These are phyloP conservation scores for Episyrphus balteatus DNA, from an alignment of 1,140 invertebrate genomes.

Conservation along the genomic window DNA sequence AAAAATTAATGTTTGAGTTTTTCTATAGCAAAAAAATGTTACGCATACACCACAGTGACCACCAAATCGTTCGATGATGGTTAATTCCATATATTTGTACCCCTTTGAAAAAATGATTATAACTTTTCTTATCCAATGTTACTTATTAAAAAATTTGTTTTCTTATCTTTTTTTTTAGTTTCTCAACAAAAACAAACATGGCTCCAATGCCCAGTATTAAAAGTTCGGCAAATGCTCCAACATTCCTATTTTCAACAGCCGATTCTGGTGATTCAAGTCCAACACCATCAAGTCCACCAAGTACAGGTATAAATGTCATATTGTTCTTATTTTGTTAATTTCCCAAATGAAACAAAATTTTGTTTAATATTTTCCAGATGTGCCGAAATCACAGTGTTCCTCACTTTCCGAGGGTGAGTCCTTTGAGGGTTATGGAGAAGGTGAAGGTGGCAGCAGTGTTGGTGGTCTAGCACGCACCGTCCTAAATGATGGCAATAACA, in stretches of 20 bases:
- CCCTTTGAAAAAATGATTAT: no score
- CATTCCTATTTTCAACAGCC: constrained; percentile 22
- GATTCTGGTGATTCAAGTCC: constrained; percentile 28
- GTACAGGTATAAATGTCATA: constrained; percentile 18
- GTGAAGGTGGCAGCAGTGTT: constrained; percentile 17
- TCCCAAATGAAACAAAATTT: not conserved
- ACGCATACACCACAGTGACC: no score
- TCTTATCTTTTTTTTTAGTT: no score
- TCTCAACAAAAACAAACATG: constrained; percentile 13
- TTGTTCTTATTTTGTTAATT: not conserved
- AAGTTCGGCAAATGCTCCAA: constrained; percentile 16
- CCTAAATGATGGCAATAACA: constrained; percentile 28
- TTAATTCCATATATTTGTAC: no score
- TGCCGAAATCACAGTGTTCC: constrained; percentile 44
- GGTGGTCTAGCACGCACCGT: not conserved
- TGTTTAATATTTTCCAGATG: constrained; percentile 10
- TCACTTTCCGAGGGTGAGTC: constrained; percentile 52
- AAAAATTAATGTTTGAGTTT: no score
- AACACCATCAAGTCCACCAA: constrained; percentile 32
- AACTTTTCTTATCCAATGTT: no score
- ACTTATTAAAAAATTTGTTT: no score
- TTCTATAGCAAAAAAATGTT: no score
- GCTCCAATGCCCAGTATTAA: constrained; percentile 33
- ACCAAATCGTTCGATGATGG: no score
- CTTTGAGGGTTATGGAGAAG: constrained; percentile 54